Conservation (phyloP, 1,140 invertebrate genomes). For the Colletes latitarsis region DNA sequence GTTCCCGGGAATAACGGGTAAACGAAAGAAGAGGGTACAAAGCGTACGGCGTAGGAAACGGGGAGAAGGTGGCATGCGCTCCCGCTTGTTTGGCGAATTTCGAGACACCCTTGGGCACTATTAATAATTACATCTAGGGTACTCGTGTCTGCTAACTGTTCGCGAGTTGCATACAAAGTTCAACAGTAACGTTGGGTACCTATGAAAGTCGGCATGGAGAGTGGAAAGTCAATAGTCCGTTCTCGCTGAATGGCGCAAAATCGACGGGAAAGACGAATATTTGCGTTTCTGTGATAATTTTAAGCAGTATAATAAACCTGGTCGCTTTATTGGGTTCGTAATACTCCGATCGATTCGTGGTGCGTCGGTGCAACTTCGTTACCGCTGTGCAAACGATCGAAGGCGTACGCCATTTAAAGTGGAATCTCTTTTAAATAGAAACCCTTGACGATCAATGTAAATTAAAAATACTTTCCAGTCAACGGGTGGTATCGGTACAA, state of each 20-base stretch:
- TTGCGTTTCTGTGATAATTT: background rate
- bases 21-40: background rate
- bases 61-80: background rate
- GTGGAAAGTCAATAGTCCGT: constrained; percentile 24
- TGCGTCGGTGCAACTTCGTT: too few relatives aligned
- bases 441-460: too few relatives aligned
- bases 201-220: background rate
- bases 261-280: background rate
- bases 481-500: too few relatives aligned
- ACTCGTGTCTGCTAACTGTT: constrained; percentile 36
- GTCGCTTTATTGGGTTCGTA: too few relatives aligned
- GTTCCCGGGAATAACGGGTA: background rate
- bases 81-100: constrained; percentile 20
- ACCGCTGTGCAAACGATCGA: too few relatives aligned
- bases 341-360: too few relatives aligned
- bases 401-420: too few relatives aligned
- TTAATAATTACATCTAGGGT: constrained; percentile 53
- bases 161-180: constrained; percentile 31
- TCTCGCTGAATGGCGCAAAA: background rate
- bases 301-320: too few relatives aligned
- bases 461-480: too few relatives aligned
- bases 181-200: constrained; percentile 2
- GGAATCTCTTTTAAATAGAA: too few relatives aligned
- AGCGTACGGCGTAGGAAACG: background rate
- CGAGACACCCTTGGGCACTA: constrained; percentile 37